Conservation (phyloP, 2,797 vertebrate species). For the Bradypodion ventrale region DNA sequence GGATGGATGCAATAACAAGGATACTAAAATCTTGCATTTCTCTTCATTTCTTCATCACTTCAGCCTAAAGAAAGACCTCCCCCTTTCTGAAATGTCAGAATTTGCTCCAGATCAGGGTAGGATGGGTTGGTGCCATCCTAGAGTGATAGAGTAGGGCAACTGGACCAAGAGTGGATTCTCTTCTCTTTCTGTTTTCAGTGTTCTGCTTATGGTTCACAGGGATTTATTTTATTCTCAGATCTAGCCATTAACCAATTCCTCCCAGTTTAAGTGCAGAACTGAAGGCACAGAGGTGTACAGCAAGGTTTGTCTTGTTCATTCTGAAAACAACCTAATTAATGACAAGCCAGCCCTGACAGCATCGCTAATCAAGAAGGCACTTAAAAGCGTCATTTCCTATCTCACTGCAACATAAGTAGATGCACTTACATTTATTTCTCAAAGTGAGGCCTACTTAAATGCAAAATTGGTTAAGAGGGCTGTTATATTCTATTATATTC, state of each 20-base stretch:
- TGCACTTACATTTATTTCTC: constrained; percentile 24
- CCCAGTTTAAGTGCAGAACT: not conserved
- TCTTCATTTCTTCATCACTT: not conserved
- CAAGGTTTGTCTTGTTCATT: not conserved
- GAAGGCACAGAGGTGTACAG: not conserved
- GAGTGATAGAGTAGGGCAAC: too few species aligned
- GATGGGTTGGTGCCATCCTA: too few species aligned
- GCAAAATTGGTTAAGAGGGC: constrained; percentile 29
- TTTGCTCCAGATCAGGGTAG: not conserved
- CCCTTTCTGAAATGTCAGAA: not conserved
- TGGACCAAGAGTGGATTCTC: not conserved
- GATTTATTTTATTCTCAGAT: not conserved
- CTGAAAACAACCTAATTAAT: constrained; percentile 22
- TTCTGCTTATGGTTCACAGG: not conserved
- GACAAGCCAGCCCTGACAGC: not conserved
- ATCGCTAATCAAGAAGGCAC: constrained; percentile 24
- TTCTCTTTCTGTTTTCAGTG: not conserved
- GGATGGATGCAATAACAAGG: not conserved
- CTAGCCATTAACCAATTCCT: not conserved
- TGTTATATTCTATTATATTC: constrained; percentile 27
- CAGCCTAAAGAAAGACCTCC: not conserved
- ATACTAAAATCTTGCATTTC: not conserved
- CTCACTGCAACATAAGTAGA: constrained; percentile 23
- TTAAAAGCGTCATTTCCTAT: constrained; percentile 8
- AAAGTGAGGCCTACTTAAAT: constrained; percentile 12